These are phyloP conservation scores for Pangasius macronema DNA, from an alignment of 2,797 vertebrate genomes.

Conservation along the genomic window DNA sequence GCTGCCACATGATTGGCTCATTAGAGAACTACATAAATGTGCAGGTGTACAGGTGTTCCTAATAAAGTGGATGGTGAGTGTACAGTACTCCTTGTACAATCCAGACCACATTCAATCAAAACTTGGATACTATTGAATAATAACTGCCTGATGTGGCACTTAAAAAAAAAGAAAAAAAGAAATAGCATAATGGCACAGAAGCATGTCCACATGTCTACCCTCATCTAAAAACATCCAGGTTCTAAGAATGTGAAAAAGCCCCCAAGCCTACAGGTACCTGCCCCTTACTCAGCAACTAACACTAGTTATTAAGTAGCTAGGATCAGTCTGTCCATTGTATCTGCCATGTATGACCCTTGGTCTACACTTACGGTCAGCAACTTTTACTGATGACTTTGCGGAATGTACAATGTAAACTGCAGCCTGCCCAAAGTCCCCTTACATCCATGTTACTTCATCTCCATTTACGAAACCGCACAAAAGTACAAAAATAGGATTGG, in stretches of 20 bases:
- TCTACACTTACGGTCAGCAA: not conserved
- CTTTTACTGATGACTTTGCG: not conserved
- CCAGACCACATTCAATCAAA: not conserved
- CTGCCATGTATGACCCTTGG: not conserved
- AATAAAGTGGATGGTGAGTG: not conserved
- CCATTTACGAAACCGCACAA: not conserved
- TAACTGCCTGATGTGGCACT: not conserved
- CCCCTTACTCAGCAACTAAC: not conserved
- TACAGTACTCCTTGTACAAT: not conserved
- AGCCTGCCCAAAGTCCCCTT: not conserved
- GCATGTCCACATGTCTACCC: not conserved
- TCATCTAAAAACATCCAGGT: not conserved
- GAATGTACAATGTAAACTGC: not conserved
- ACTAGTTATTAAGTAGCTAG: not conserved
- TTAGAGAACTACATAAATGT: not conserved
- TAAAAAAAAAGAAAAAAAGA: not conserved
- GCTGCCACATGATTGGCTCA: not conserved
- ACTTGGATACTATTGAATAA: not conserved
- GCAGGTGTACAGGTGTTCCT: not conserved
- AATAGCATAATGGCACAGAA: not conserved
- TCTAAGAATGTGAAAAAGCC: not conserved
- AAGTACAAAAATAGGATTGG: not conserved
- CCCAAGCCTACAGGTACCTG: not conserved
- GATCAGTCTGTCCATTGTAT: not conserved
- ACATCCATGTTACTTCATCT: not conserved